Base-by-base conservation (phyloP, 2,888 invertebrate species). In the Diarsia mendica region DNA sequence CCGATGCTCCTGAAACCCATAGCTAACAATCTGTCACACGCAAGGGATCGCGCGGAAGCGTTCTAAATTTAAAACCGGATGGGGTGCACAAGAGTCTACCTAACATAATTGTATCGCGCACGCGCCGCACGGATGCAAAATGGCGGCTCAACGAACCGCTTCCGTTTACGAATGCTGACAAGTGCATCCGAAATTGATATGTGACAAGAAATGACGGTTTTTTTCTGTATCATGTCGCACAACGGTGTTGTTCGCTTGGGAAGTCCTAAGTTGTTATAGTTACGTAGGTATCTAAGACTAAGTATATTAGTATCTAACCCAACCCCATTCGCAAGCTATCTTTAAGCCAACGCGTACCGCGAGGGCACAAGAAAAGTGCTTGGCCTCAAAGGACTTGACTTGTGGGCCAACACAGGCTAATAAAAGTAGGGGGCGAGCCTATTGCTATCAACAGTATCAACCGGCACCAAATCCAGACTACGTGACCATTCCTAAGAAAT, bases 61-160 rank as follows among this genome's bases (percentile, higher is more conserved):
- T 89, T 92, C 92, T 92, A 93, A 88, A 90, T 93, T 91, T 91
- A 90, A 81, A 85, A 83, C 79, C 28, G 63, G 79, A n/a, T 82
- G 85, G 91, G 90, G 91, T 88, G 79, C 78, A 67, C 84, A 83
- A 67, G 72, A 81, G 84, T 79, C 83, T 80, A 15, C 63, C 63
- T 44, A 63, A 44, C 63, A 44, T 88, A 92, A 91, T 91, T 88
- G 90, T 85, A 76, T 76, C 85, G 90, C 92, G 92, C 92, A 92
- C 93, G 92, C 90, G 91, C 81, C 84, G 89, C 87, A 88, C 91
- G 91, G 92, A 92, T 92, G 90, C 91, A 91, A 93, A 91, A 92
- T 91, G 93, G 92, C 91, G 87, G 87, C 91, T 85, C 90, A 94
- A 93, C 93, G 90, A 91, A 91, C 90, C 90, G 87, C 93, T 93